Conservation (phyloP, 2,113 vertebrate genomes). For the Pelvicachromis taeniatus region DNA sequence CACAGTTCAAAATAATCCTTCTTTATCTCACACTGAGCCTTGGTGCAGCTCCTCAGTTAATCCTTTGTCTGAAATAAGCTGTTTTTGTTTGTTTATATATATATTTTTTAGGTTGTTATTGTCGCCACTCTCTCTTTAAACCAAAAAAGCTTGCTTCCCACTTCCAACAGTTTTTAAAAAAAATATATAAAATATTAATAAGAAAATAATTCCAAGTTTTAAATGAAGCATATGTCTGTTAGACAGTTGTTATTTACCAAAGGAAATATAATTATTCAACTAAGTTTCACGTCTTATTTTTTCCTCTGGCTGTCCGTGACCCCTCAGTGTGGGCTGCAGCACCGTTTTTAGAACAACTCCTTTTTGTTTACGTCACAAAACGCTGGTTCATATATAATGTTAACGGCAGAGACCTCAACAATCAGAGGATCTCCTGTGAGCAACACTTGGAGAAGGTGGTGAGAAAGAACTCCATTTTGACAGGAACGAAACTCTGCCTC, state of each 20-base stretch:
- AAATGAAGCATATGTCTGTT: neutral
- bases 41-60: neutral
- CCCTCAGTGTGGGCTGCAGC: neutral
- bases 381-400: neutral
- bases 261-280: neutral
- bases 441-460: neutral
- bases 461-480: neutral
- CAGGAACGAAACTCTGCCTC: neutral
- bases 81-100: neutral
- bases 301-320: fast-evolving
- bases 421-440: neutral
- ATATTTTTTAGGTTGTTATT: fast-evolving
- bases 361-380: neutral
- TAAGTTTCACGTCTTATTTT: neutral
- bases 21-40: neutral
- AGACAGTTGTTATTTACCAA: neutral
- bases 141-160: neutral
- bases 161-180: neutral
- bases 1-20: neutral
- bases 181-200: neutral
- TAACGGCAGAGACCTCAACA: neutral
- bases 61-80: neutral
- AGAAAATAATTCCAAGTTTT: neutral
- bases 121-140: fast-evolving
- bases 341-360: fast-evolving